Evolutionary conservation across 2,888 invertebrate genomes (phyloP), one percentile per base, ranked within the genome.

Genomic region (Amblyjoppa proteus): DNA sequence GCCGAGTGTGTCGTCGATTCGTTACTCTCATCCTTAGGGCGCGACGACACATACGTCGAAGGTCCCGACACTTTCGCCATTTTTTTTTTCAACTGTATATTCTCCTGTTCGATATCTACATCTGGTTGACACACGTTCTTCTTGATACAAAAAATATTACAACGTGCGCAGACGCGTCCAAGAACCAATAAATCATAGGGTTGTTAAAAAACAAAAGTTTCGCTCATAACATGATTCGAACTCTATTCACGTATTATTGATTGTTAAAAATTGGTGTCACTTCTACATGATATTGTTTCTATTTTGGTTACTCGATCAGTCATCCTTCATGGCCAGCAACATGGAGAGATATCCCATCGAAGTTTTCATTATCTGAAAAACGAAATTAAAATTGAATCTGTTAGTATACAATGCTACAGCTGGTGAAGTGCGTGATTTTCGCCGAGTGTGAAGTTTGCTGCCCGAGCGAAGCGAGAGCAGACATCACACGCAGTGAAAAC

Each of bases 331-430:
- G 74, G 88, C 88, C 11, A 88, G 70, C 45, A 89, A 56, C 45
- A 90, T 84, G n/a, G 89, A 89, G 11, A 89, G 69, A 68, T 89
- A 89, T 34, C 88, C 89, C 79, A 88, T 75, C 13, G 89, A 88
- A 9, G 88, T 88, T 78, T 88, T 88, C 77, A 89, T 81, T 68
- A 89, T 85, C 88, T 89, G 49, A 49, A 38, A 11, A 38, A 85
- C 41, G 31, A 0, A 25, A 75, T 61, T 2, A 68, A 69, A 56
- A 38, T 38, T 38, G 9, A 9, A 16, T 56, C 61, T 25, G 0
- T 9, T 9, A 38, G 0, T 38, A 9, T 38, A 38, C 4, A 38
- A 38, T 38, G 9, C 38, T 7, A 9, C 38, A n/a, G 9, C 1
- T 7, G 7, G 38, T 7, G 9, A 38, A 38, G 9, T 38, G 61